Evolutionary conservation across 2,888 invertebrate genomes (phyloP).

Genomic region (Argyra leucocephala): DNA sequence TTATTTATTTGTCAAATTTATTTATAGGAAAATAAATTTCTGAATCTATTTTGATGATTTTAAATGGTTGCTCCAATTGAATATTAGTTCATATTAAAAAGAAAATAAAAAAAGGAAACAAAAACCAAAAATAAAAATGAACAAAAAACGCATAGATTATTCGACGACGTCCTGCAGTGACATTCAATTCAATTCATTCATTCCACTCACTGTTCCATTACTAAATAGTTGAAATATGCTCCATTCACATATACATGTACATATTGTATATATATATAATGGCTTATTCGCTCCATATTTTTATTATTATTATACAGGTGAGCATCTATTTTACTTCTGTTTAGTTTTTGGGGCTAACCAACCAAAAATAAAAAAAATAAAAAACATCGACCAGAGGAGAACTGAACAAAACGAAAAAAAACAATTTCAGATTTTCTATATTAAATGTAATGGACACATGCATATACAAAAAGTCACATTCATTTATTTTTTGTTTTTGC

Average conservation of each 20-base stretch:
- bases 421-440: neutral
- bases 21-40: too few relatives aligned
- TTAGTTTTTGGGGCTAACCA: neutral
- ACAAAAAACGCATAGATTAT: neutral
- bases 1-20: too few relatives aligned
- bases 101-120: too few relatives aligned
- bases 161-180: neutral
- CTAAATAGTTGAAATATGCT: neutral
- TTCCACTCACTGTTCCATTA: neutral
- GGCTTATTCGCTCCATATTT: neutral
- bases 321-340: conserved; percentile 1
- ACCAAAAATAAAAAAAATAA: neutral
- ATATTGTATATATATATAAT: too few relatives aligned
- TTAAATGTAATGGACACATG: neutral
- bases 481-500: too few relatives aligned
- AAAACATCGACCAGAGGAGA: neutral
- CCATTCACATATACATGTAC: too few relatives aligned
- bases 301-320: neutral
- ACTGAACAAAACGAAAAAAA: neutral
- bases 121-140: neutral
- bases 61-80: neutral
- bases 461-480: neutral
- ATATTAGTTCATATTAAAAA: neutral
- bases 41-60: neutral
- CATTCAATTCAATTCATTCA: neutral